Evolutionary conservation across 2,797 vertebrate species (phyloP), one percentile per base, ranked within the genome.

Genomic region (Nothura maculosa): DNA sequence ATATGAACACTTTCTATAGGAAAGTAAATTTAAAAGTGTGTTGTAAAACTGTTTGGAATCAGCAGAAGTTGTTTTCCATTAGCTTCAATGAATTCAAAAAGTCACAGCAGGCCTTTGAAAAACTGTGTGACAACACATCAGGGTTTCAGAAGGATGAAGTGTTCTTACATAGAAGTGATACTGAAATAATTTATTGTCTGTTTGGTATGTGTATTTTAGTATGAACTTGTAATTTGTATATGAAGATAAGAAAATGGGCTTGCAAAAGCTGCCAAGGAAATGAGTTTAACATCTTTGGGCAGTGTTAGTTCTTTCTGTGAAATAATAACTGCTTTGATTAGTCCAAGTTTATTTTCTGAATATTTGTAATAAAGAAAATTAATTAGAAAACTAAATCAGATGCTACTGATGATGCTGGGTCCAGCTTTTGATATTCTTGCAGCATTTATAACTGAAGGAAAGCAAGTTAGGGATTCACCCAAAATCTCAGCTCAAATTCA

Each of bases 361-460:
- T 93, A 84, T 93, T 6, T 45, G 91, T 96, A 97, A 97, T 81
- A 48, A 87, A 94, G 86, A 96, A 81, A 55, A 94, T 38, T 95
- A 97, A 91, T 84, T 94, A 81, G 75, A 96, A 94, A 76, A 94
- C 95, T 97, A 94, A 68, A 96, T 95, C 81, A 93, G 90, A 91
- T 87, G 18, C 86, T 97, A 68, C 90, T 87, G 73, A 11, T 50
- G 25, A 19, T 84, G 24, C 30, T 68, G 7, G 52, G 21, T 74
- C 84, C 81, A 70, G 68, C 48, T 79, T 92, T 42, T 85, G 18
- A 77, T 82, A 28, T 75, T 92, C 48, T 74, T 91, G 25, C 38
- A 81, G 63, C 81, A 85, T 94, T 83, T 95, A n/a, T 90, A 81
- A 20, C 45, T 89, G 67, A 80, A 60, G 64, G 63, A 87, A 79